Conservation (phyloP, 2,113 vertebrate species). For the Nannobrachium achirus region DNA sequence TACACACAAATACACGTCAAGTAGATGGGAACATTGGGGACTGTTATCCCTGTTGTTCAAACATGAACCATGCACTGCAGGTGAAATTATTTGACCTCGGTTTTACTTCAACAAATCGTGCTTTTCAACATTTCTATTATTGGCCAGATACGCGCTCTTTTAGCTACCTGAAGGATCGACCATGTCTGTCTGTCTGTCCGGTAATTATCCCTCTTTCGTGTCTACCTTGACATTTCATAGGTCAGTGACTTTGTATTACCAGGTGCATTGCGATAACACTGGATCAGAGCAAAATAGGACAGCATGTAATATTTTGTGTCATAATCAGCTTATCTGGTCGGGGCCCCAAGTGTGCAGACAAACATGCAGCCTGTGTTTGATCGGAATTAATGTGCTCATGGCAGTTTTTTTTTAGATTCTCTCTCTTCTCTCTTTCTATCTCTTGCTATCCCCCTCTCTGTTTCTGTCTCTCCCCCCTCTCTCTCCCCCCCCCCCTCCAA, state of each 20-base stretch:
- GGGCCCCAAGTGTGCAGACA: slow-evolving; percentile 66
- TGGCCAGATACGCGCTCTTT: slow-evolving; percentile 1
- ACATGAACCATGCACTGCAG: slow-evolving; percentile 18
- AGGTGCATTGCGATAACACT: slow-evolving; percentile 63
- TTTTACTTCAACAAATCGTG: slow-evolving; percentile 8
- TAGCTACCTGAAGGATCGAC: slow-evolving; percentile 19
- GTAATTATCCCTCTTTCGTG: slow-evolving; percentile 63
- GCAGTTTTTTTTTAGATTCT: slow-evolving; percentile 61
- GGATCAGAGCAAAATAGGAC: slow-evolving; percentile 73
- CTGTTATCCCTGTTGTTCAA: not conserved
- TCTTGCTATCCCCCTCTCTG: no score
- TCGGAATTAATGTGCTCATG: slow-evolving; percentile 68
- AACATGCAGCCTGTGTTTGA: slow-evolving; percentile 56
- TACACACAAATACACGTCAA: not conserved
- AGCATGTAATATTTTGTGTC: slow-evolving; percentile 72
- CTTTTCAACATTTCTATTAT: not conserved
- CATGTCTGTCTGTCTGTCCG: slow-evolving; percentile 1
- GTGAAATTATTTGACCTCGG: slow-evolving; percentile 18
- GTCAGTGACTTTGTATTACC: slow-evolving; percentile 61
- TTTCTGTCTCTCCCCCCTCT: no score
- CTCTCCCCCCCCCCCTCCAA: no score
- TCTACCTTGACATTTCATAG: slow-evolving; percentile 61
- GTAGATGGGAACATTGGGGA: not conserved
- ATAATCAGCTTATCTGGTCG: slow-evolving; percentile 74
- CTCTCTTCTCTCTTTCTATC: slow-evolving; percentile 30